Evolutionary conservation across 2,888 invertebrate genomes (phyloP).

Genomic region (Ceramica pisi): DNA sequence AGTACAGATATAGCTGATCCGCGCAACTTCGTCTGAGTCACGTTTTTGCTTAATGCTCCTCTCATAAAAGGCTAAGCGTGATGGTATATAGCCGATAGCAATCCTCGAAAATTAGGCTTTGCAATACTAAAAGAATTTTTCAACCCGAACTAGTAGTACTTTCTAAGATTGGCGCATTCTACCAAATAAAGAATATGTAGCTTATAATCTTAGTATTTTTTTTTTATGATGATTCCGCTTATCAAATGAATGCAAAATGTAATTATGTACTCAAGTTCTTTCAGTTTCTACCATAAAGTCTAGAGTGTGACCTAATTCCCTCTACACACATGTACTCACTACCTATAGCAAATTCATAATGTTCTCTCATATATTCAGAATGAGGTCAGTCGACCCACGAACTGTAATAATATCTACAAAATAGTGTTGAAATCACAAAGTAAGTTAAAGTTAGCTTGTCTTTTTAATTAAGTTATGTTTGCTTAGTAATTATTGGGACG

Average conservation of each 20-base stretch:
- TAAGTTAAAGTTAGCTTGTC: constrained; percentile 36
- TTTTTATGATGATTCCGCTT: too few relatives aligned
- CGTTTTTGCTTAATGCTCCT: too few relatives aligned
- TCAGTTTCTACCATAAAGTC: not conserved
- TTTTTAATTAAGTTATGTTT: constrained; percentile 55
- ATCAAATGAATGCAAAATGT: not conserved
- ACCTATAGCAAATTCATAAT: constrained; percentile 23
- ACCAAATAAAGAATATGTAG: too few relatives aligned
- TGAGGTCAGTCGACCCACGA: constrained; percentile 5
- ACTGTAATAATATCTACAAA: constrained; percentile 18
- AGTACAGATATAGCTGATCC: too few relatives aligned
- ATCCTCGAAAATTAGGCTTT: too few relatives aligned
- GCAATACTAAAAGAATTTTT: too few relatives aligned
- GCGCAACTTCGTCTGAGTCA: too few relatives aligned
- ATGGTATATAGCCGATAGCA: too few relatives aligned
- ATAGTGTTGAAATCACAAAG: constrained; percentile 45
- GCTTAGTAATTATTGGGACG: constrained; percentile 36
- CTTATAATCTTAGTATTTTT: too few relatives aligned
- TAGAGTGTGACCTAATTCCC: constrained; percentile 5
- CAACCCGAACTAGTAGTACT: too few relatives aligned
- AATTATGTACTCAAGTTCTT: not conserved
- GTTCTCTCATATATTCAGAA: constrained; percentile 7
- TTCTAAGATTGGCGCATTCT: too few relatives aligned
- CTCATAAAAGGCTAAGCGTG: too few relatives aligned
- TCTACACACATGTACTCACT: not conserved